phyloP scores from a whole-genome alignment of 2,797 vertebrate genomes.

The Acanthis flammea region DNA sequence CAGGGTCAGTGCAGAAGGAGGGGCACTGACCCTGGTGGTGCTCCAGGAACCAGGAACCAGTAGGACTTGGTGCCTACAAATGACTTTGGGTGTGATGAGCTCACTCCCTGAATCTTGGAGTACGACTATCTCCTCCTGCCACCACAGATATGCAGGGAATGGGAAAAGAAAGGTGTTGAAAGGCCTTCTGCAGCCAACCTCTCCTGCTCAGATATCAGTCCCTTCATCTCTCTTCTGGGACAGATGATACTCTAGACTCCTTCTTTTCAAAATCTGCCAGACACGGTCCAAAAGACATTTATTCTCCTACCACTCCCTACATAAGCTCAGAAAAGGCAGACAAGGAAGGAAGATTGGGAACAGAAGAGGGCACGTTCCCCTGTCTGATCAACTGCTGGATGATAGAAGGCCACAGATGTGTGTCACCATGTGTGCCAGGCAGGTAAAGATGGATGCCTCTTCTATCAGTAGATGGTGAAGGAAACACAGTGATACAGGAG shows the following conservation, averaged over 20 bases:
- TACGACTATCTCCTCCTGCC: background rate
- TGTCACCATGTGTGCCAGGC: background rate
- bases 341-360: background rate
- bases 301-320: background rate
- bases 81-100: background rate
- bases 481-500: background rate
- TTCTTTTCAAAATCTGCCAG: background rate
- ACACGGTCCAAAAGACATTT: background rate
- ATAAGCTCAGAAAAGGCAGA: background rate
- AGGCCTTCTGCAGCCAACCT: background rate
- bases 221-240: background rate
- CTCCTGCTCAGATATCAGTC: background rate
- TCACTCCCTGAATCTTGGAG: background rate
- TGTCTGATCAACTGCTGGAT: background rate
- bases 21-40: background rate
- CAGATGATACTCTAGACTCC: background rate
- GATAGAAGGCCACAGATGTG: background rate
- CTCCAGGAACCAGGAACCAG: no score
- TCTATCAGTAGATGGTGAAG: background rate
- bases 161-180: background rate
- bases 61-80: background rate
- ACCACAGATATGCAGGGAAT: background rate
- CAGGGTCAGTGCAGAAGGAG: background rate
- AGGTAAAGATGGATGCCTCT: background rate
- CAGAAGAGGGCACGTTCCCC: background rate